phyloP scores from a whole-genome alignment of 2,797 vertebrate genomes.

The Lindbergichthys nudifrons region DNA sequence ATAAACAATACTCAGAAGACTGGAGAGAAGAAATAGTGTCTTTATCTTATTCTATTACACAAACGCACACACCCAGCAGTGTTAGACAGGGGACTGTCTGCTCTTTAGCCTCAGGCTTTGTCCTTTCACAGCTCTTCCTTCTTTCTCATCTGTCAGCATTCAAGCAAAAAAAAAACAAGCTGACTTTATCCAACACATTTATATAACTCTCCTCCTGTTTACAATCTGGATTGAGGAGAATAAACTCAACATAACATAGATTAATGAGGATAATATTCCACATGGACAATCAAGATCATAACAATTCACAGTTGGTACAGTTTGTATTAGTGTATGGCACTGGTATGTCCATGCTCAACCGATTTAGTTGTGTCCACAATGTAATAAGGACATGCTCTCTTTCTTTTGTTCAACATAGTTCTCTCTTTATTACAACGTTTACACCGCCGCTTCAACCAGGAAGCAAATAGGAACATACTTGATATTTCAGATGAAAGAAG shows the following conservation, averaged over 20 bases:
- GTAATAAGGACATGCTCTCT: neutral
- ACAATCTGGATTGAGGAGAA: neutral
- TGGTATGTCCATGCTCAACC: neutral
- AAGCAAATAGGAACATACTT: neutral
- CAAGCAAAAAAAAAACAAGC: slow-evolving; percentile 29
- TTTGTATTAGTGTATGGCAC: neutral
- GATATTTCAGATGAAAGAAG: neutral
- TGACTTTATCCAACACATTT: slow-evolving; percentile 24
- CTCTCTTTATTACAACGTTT: neutral
- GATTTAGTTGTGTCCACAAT: neutral
- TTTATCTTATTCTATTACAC: slow-evolving; percentile 51
- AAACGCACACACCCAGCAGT: slow-evolving; percentile 34
- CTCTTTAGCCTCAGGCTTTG: slow-evolving; percentile 49
- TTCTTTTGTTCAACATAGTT: neutral
- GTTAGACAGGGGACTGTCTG: slow-evolving; percentile 45
- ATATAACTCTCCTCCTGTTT: slow-evolving; percentile 31
- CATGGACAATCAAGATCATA: neutral
- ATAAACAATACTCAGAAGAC: slow-evolving; percentile 60
- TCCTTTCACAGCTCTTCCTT: slow-evolving; percentile 51
- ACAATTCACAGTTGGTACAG: neutral
- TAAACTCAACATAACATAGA: slow-evolving; percentile 4
- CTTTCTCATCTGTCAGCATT: slow-evolving; percentile 46
- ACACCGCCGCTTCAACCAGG: neutral
- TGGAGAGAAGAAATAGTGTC: slow-evolving; percentile 24
- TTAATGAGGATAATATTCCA: slow-evolving; percentile 1